A percentile compares a stretch with the other conserved stretches of the same genome.
phyloP scores from a whole-genome alignment of 2,888 invertebrate species.

The Orthosia cruda region DNA sequence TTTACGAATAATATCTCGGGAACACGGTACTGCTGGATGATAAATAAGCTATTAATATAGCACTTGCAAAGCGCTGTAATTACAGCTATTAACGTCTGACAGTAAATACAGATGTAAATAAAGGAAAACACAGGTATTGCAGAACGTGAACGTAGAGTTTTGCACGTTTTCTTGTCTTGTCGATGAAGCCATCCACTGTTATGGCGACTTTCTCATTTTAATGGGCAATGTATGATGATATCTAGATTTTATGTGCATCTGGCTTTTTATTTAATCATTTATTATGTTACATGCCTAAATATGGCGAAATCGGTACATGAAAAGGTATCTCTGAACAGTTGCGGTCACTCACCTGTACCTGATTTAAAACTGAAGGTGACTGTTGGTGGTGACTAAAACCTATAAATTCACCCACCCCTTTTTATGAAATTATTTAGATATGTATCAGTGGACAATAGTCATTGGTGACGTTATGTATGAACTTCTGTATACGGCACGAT shows the following conservation, averaged over 20 bases:
- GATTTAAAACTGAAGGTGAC: not conserved
- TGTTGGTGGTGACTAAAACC: slow-evolving; percentile 1
- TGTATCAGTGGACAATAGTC: not conserved
- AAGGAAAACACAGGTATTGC: slow-evolving; percentile 36
- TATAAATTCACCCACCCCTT: not conserved
- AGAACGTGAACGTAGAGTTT: slow-evolving; percentile 38
- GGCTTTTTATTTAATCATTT: slow-evolving; percentile 24
- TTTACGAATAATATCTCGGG: slow-evolving; percentile 43
- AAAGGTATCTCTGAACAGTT: slow-evolving; percentile 7
- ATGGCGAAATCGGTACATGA: slow-evolving; percentile 15
- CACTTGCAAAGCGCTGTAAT: slow-evolving; percentile 41
- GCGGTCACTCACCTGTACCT: slow-evolving; percentile 12
- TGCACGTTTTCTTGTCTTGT: slow-evolving; percentile 45
- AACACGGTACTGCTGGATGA: slow-evolving; percentile 21
- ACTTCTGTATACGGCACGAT: not conserved
- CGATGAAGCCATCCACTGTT: slow-evolving; percentile 51
- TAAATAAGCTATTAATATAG: slow-evolving; percentile 51
- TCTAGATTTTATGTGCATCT: slow-evolving; percentile 28
- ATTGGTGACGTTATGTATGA: not conserved
- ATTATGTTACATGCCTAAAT: slow-evolving; percentile 16
- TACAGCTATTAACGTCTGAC: slow-evolving; percentile 42
- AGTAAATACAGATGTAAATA: slow-evolving; percentile 50
- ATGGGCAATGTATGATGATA: slow-evolving; percentile 38
- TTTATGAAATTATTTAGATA: not conserved
- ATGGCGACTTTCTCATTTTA: slow-evolving; percentile 63